Base-by-base conservation (phyloP, 2,113 vertebrate species). In the Entosphenus tridentatus region DNA sequence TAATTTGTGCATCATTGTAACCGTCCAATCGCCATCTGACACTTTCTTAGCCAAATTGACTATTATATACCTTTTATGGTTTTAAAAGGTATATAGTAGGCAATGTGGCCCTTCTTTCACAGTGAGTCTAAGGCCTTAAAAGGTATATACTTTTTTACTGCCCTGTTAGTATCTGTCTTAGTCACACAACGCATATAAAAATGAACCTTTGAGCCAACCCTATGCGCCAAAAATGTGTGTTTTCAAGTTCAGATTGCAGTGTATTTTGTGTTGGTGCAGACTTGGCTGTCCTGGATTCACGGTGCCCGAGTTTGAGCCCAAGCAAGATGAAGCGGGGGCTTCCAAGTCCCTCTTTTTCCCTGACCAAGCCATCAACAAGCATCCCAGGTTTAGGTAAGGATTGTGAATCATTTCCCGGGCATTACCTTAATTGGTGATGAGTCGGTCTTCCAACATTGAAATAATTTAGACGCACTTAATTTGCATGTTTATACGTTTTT, bases 261-360 rank as follows among this genome's bases (percentile, higher is more conserved):
- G 54, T 56, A n/a, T 3, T 70, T 57, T 12, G 68, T 80, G 56
- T 78, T 72, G 59, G 70, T 76, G 69, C 57, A 98, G 93, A 78
- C 82, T 95, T 77, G 93, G 93, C 69, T 97, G 91, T 74, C 85
- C 84, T 68, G 87, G 88, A 68, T 97, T 98, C 76, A 97, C 92
- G 0, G 72, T 83, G 73, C 93, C 92, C 0, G 86, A 89, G 70
- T 75, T 71, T 74, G 79, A 73, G n/a, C 90, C 92, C 17, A 91
- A 78, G 0, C 87, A 89, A 1, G 78, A 88, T 13, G 89, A 96
- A 76, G 80, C 75, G 73, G 86, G 89, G 71, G 89, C 79, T 69
- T 93, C 89, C 12, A 96, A 87, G 76, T 98, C 93, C 1, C 82
- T 97, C 56, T 98, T 98, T 77, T 95, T 95, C 75, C 92, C 89